Percentiles rank a stretch among this genome's conserved stretches.
Conservation (phyloP, 1,140 invertebrate genomes). For the Rhopalosiphum maidis region DNA sequence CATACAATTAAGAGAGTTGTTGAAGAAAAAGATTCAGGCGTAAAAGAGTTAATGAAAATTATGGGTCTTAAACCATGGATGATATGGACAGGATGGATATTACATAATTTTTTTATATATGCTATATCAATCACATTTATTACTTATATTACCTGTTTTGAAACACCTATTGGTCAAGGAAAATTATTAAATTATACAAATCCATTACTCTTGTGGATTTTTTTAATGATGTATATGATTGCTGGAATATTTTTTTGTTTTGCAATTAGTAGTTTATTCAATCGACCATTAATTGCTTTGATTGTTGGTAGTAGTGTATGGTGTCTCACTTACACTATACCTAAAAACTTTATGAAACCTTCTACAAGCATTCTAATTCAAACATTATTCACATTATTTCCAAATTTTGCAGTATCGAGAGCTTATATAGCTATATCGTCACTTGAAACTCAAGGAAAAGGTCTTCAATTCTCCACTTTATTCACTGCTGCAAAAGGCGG, state of each 20-base stretch:
- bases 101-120: constrained; percentile 68
- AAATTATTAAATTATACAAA: constrained; percentile 63
- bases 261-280: constrained; percentile 53
- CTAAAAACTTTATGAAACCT: background rate
- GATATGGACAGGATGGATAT: constrained; percentile 72
- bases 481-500: constrained; percentile 48
- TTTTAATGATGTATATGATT: constrained; percentile 51
- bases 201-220: constrained; percentile 61
- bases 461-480: constrained; percentile 44
- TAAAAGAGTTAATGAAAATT: constrained; percentile 75
- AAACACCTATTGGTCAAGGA: constrained; percentile 61
- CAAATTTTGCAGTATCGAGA: constrained; percentile 25
- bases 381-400: constrained; percentile 43
- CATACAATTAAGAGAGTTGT: constrained; percentile 59
- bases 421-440: constrained; percentile 23
- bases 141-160: constrained; percentile 63
- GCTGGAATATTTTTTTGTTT: constrained; percentile 57
- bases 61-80: constrained; percentile 72
- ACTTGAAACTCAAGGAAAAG: constrained; percentile 47
- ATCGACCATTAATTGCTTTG: constrained; percentile 48
- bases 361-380: background rate
- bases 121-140: constrained; percentile 65
- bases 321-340: constrained; percentile 30
- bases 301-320: constrained; percentile 10
- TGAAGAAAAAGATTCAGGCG: constrained; percentile 62